Evolutionary conservation across 2,113 vertebrate genomes (phyloP).

Genomic region (Cettia cetti): DNA sequence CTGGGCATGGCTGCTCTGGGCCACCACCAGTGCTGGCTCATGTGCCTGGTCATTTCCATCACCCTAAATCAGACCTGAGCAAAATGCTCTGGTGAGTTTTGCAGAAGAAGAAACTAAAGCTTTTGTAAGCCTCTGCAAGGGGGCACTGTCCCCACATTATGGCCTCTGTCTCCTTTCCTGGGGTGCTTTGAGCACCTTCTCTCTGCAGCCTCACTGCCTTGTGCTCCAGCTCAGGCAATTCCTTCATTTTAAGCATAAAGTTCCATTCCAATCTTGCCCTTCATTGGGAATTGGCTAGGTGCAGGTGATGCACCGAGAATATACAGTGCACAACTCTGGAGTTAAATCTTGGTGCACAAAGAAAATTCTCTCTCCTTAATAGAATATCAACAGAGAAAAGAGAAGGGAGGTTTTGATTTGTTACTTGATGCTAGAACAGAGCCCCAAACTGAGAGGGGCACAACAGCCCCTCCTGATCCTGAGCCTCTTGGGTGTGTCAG

Average conservation of each 20-base stretch:
- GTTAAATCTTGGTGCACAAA: background rate
- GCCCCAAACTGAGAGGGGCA: background rate
- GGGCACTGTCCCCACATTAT: background rate
- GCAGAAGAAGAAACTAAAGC: background rate
- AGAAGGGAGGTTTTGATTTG: background rate
- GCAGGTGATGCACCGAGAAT: background rate
- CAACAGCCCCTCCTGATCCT: background rate
- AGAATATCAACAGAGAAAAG: background rate
- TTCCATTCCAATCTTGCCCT: background rate
- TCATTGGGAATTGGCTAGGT: background rate
- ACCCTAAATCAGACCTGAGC: background rate
- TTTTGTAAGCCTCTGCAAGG: background rate
- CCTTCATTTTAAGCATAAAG: background rate
- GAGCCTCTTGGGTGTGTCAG: background rate
- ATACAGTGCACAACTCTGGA: background rate
- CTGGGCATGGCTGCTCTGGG: accelerated
- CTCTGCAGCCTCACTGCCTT: background rate
- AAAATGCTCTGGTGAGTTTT: background rate
- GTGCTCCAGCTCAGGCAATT: background rate
- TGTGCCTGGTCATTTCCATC: background rate
- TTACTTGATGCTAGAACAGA: background rate
- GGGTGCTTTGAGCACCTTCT: background rate
- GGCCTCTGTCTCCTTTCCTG: background rate
- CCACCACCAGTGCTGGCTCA: background rate
- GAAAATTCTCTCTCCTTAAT: accelerated